These are phyloP conservation scores for Glyphotaelius pellucidus DNA, from an alignment of 2,888 invertebrate species.

Conservation along the genomic window DNA sequence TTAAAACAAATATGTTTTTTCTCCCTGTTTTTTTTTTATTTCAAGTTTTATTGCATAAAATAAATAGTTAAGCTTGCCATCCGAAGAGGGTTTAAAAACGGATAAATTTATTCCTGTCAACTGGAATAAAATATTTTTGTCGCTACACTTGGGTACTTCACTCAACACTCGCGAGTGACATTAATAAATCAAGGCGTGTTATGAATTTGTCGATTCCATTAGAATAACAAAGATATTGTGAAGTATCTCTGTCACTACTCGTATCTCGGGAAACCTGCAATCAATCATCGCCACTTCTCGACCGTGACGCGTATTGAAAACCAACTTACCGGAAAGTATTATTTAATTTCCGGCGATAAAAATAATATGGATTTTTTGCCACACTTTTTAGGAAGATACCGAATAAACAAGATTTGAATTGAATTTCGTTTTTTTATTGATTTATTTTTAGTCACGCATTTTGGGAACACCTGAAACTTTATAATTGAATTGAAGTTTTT, in stretches of 20 bases:
- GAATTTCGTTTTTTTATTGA: neutral
- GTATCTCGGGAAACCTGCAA: neutral
- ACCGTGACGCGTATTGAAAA: constrained; percentile 19
- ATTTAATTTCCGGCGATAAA: neutral
- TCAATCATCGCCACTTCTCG: constrained; percentile 36
- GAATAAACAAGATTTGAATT: neutral
- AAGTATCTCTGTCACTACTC: constrained; percentile 26
- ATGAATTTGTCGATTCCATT: constrained; percentile 45
- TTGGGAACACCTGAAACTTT: constrained; percentile 11
- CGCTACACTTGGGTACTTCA: neutral
- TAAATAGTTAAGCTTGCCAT: neutral
- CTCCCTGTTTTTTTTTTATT: neutral
- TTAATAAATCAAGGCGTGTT: constrained; percentile 27
- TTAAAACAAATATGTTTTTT: neutral
- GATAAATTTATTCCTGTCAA: constrained; percentile 8
- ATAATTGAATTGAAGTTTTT: constrained; percentile 18
- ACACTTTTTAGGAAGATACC: neutral
- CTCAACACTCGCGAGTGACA: neutral
- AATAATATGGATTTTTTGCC: neutral
- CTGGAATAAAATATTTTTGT: constrained; percentile 18
- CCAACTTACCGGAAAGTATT: neutral
- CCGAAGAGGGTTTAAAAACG: neutral
- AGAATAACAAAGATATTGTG: constrained; percentile 39
- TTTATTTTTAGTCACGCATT: neutral
- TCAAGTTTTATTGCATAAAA: neutral